These are phyloP conservation scores for Drosophila kokeensis DNA, from an alignment of 2,888 invertebrate genomes.

Conservation along the genomic window DNA sequence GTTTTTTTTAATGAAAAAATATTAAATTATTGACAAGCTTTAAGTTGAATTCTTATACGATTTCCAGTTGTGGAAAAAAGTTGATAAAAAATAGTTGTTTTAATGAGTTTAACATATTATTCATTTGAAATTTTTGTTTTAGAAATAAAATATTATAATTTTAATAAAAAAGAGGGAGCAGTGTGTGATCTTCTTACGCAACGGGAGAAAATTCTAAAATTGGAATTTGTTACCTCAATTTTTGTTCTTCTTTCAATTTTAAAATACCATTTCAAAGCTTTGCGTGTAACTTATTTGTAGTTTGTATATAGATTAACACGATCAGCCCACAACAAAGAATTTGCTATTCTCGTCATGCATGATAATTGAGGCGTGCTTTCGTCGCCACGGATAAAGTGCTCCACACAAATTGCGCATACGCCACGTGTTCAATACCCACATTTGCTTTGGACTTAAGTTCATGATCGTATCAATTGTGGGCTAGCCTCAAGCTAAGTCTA, in stretches of 20 bases:
- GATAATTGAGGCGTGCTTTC: background rate
- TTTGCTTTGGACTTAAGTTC: constrained; percentile 60
- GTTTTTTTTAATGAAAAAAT: too few relatives aligned
- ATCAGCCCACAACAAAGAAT: background rate
- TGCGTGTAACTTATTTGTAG: background rate
- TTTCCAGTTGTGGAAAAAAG: background rate
- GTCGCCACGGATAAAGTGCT: background rate
- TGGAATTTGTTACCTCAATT: background rate
- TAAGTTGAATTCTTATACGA: background rate
- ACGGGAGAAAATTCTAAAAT: too few relatives aligned
- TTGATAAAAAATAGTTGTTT: too few relatives aligned
- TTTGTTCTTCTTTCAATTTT: background rate
- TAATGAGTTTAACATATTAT: too few relatives aligned
- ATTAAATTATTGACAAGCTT: background rate
- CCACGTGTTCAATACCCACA: constrained; percentile 27
- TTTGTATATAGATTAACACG: background rate
- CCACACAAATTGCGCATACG: constrained; percentile 42
- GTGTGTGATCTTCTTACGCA: too few relatives aligned
- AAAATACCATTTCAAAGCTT: background rate
- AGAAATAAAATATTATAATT: too few relatives aligned
- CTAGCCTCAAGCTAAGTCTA: constrained; percentile 17
- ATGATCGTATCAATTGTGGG: constrained; percentile 71
- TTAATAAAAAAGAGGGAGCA: too few relatives aligned
- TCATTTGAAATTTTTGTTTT: too few relatives aligned
- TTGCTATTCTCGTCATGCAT: background rate